phyloP scores from a whole-genome alignment of 2,888 invertebrate species.

The Rhingia campestris region DNA sequence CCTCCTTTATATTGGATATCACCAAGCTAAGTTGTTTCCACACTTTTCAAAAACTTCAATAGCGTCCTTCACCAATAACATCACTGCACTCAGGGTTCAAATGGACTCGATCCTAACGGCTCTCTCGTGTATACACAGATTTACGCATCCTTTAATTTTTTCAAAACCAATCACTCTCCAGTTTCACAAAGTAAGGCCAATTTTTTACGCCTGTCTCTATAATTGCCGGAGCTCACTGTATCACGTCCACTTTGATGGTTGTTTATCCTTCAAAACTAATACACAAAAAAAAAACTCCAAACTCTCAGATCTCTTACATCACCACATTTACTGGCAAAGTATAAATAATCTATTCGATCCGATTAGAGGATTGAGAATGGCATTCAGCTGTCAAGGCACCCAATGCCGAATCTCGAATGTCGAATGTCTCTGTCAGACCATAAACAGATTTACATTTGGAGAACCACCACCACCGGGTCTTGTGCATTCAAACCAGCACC shows the following conservation, averaged over 20 bases:
- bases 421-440: constrained; percentile 60
- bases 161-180: too few species aligned
- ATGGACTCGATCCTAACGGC: too few species aligned
- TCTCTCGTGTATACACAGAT: too few species aligned
- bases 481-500: background rate
- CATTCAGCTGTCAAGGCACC: constrained; percentile 65
- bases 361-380: constrained; percentile 60
- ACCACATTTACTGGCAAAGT: constrained; percentile 53
- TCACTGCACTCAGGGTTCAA: too few species aligned
- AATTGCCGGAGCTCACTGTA: too few species aligned
- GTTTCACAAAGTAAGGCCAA: too few species aligned
- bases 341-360: constrained; percentile 69
- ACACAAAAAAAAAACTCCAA: constrained; percentile 1
- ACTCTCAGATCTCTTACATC: constrained; percentile 64
- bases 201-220: too few species aligned
- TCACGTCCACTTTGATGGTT: constrained; percentile 17
- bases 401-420: constrained; percentile 41
- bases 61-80: too few species aligned
- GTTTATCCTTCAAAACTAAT: constrained; percentile 34
- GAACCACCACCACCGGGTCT: constrained; percentile 50
- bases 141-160: too few species aligned
- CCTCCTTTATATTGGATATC: too few species aligned
- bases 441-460: constrained; percentile 65
- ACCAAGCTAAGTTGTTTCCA: too few species aligned
- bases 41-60: too few species aligned